These are phyloP conservation scores for Carterocephalus palaemon DNA, from an alignment of 2,888 invertebrate genomes.

Conservation along the genomic window DNA sequence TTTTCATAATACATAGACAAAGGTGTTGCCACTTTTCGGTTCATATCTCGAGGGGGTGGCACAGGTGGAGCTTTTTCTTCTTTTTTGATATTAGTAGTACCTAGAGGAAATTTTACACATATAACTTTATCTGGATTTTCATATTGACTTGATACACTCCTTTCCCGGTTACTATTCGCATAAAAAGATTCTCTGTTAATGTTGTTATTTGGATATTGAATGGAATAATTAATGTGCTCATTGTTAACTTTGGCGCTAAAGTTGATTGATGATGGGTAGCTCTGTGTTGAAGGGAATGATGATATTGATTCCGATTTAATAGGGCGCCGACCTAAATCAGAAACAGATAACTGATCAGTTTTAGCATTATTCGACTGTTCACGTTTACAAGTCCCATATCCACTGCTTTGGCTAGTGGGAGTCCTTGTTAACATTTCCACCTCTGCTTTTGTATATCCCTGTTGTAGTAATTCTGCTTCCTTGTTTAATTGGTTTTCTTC, in stretches of 20 bases:
- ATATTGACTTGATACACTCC: constrained; percentile 56
- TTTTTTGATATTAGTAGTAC: constrained; percentile 63
- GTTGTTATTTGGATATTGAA: constrained; percentile 62
- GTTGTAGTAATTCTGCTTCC: constrained; percentile 74
- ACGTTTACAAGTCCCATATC: constrained; percentile 69
- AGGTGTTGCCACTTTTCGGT: constrained; percentile 77
- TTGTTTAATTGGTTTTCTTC: constrained; percentile 80
- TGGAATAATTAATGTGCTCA: constrained; percentile 75
- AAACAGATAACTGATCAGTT: constrained; percentile 51
- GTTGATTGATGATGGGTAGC: constrained; percentile 75
- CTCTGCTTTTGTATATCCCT: constrained; percentile 73
- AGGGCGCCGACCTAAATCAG: constrained; percentile 57
- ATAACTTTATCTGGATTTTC: constrained; percentile 66
- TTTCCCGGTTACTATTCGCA: constrained; percentile 60
- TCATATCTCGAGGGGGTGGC: constrained; percentile 88
- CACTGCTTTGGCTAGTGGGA: constrained; percentile 73
- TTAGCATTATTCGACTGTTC: constrained; percentile 70
- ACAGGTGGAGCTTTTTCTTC: constrained; percentile 82
- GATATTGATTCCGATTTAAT: constrained; percentile 74
- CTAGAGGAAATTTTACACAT: constrained; percentile 75
- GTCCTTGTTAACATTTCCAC: constrained; percentile 77
- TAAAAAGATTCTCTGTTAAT: constrained; percentile 59
- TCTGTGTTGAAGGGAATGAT: constrained; percentile 74
- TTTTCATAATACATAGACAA: constrained; percentile 74
- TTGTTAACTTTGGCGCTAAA: constrained; percentile 78